Evolutionary conservation across 2,888 invertebrate genomes (phyloP), one percentile per base, ranked within the genome.

Genomic region (Beris morrisii): DNA sequence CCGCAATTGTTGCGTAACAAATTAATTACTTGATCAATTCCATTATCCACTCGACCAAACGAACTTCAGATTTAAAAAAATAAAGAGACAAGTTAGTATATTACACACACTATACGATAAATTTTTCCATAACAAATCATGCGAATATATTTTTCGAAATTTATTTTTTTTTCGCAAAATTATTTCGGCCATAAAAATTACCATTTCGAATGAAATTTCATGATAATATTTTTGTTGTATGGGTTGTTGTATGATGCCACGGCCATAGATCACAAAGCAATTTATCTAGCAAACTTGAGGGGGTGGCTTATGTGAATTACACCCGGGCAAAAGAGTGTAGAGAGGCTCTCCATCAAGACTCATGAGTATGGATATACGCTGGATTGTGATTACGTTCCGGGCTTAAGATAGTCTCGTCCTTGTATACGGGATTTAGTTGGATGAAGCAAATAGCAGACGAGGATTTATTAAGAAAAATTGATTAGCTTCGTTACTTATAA

Each of bases 401-500:
- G 50, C 50, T 50, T 32, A 50, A 59, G 59, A 59, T 59, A 32
- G n/a, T 48, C 11, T 48, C 48, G 30, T 48, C 30, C 32, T 44
- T 22, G 31, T 32, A 31, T 59, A 11, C 32, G 32, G 38, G 48
- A 32, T 59, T 48, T 30, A 30, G 48, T 32, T 9, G 38, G 54
- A 64, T 46, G 54, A 55, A 64, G 46, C 55, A 54, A 64, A 55
- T 66, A 66, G 59, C 64, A 61, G 50, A 59, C 64, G 66, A 64
- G 66, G 66, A 69, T 69, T 69, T 69, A 69, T 69, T 69, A 69
- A 66, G 69, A 69, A 69, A 68, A 69, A 69, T 69, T 69, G 69
- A 69, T 69, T 69, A 69, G 69, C 66, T 69, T 69, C 69, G 69
- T 69, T 69, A 69, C 64, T 66, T 50, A 53, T 69, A 69, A 69